These are phyloP conservation scores for Eurytoma californica DNA, from an alignment of 2,888 invertebrate genomes.

Conservation along the genomic window DNA sequence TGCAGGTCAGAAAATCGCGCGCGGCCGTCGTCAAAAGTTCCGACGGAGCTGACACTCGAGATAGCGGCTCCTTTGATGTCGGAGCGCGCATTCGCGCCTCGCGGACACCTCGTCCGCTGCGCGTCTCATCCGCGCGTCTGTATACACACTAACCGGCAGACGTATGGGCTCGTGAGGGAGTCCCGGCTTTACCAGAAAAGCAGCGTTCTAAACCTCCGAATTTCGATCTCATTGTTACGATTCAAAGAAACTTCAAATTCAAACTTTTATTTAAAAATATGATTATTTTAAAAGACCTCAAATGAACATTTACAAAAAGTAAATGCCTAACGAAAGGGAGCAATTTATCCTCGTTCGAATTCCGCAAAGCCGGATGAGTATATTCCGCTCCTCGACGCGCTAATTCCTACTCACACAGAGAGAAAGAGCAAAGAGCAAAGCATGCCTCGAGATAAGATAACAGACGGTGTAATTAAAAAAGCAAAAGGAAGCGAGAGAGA, in stretches of 20 bases:
- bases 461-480: slow-evolving; percentile 38
- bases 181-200: too few relatives aligned
- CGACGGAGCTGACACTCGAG: slow-evolving; percentile 6
- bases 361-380: slow-evolving; percentile 17
- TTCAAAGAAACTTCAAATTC: too few relatives aligned
- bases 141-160: background rate
- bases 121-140: background rate
- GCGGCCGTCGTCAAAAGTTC: slow-evolving; percentile 9
- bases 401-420: background rate
- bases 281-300: too few relatives aligned
- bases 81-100: background rate
- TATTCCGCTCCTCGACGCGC: background rate
- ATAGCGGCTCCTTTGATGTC: slow-evolving; percentile 27
- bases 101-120: slow-evolving; percentile 8
- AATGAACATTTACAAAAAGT: too few relatives aligned
- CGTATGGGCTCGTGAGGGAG: background rate
- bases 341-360: background rate
- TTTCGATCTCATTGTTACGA: too few relatives aligned
- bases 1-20: background rate
- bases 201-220: too few relatives aligned
- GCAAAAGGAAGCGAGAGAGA: slow-evolving; percentile 5
- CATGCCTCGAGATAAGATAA: slow-evolving; percentile 51
- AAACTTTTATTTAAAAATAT: too few relatives aligned
- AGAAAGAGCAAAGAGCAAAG: background rate
- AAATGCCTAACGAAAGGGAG: background rate